A percentile compares a stretch with the other conserved stretches of the same genome.
These are phyloP conservation scores for Chrysotoxum bicinctum DNA, from an alignment of 2,888 invertebrate genomes.

Conservation along the genomic window DNA sequence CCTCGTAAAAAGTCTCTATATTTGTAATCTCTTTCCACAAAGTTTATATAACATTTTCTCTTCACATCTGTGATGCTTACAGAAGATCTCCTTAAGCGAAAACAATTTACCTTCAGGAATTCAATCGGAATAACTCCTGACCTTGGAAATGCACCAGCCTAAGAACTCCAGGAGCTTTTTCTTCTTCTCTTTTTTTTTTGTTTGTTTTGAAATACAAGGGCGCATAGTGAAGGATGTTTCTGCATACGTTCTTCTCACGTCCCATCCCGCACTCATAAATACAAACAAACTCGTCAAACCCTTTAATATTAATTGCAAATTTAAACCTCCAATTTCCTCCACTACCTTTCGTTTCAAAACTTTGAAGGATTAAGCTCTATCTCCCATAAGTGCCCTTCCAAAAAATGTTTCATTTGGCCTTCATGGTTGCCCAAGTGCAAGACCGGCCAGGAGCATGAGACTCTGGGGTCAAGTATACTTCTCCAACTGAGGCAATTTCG, in stretches of 20 bases:
- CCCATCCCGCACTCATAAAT: background rate
- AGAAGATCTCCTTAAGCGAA: background rate
- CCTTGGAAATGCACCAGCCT: background rate
- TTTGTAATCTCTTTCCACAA: background rate
- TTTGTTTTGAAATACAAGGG: background rate
- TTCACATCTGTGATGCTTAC: background rate
- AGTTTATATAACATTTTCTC: background rate
- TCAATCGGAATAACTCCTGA: background rate
- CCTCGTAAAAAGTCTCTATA: background rate
- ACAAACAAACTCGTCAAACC: conserved; percentile 22
- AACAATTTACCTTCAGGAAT: background rate
- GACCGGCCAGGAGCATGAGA: background rate
- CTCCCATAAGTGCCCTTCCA: conserved; percentile 34
- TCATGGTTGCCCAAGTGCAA: background rate
- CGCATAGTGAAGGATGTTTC: background rate
- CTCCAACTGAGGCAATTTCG: conserved; percentile 27
- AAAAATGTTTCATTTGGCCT: conserved; percentile 4
- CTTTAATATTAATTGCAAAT: conserved; percentile 69
- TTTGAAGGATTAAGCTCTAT: background rate
- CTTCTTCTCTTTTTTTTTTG: background rate
- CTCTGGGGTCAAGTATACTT: conserved; percentile 43
- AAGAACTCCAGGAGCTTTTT: background rate
- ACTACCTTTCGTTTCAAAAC: background rate
- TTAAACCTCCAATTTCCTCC: conserved; percentile 54
- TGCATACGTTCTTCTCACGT: too few species aligned